A percentile compares a stretch with the other conserved stretches of the same genome.
These are phyloP conservation scores for Melitaea athalia DNA, from an alignment of 2,888 invertebrate genomes.

Conservation along the genomic window DNA sequence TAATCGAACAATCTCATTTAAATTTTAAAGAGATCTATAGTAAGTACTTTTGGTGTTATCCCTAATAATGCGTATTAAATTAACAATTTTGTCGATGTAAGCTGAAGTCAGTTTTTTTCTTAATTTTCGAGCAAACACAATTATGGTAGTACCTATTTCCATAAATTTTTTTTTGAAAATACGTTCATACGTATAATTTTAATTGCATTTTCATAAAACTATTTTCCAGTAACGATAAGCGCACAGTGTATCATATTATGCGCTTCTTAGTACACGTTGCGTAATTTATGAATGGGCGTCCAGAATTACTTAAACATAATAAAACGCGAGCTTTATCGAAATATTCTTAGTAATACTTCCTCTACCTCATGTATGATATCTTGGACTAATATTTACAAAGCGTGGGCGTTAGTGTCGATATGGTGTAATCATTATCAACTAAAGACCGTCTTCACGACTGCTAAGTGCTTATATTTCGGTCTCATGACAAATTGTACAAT, in stretches of 20 bases:
- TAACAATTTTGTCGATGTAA: no score
- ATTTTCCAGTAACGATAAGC: not conserved
- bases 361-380: conserved; percentile 56
- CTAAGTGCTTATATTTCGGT: conserved; percentile 56
- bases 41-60: no score
- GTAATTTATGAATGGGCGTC: not conserved
- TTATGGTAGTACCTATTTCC: no score
- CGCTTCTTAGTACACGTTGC: not conserved
- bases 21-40: no score
- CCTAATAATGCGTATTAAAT: no score
- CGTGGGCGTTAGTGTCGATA: conserved; percentile 72
- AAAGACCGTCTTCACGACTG: conserved; percentile 52
- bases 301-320: conserved; percentile 40
- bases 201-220: not conserved
- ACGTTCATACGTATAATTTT: not conserved
- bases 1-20: no score
- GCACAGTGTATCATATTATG: not conserved
- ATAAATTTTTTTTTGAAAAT: no score
- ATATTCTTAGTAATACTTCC: conserved; percentile 62
- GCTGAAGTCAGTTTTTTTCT: no score
- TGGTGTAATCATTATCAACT: conserved; percentile 67
- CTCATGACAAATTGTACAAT: conserved; percentile 45
- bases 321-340: conserved; percentile 62
- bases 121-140: no score
- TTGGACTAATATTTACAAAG: conserved; percentile 72